These are phyloP conservation scores for Leptinotarsa peninsularis DNA, from an alignment of 2,888 invertebrate genomes.

Conservation along the genomic window DNA sequence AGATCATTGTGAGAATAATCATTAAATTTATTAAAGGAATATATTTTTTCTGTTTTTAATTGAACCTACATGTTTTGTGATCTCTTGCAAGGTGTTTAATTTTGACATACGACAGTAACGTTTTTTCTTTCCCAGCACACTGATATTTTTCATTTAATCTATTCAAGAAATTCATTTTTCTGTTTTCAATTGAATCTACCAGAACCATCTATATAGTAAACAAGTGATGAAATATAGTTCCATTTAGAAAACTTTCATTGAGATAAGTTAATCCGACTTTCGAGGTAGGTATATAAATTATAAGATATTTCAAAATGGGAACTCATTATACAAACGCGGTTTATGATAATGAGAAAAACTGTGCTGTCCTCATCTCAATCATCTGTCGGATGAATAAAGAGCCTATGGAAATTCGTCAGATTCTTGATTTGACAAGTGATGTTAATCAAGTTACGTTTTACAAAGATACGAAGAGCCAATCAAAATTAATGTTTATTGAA, in stretches of 20 bases:
- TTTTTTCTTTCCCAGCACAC: too few relatives aligned
- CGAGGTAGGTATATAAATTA: not conserved
- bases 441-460: not conserved
- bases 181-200: too few relatives aligned
- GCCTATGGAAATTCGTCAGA: not conserved
- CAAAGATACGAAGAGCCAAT: not conserved
- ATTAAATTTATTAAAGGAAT: too few relatives aligned
- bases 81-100: too few relatives aligned
- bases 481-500: too few relatives aligned
- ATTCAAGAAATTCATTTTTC: too few relatives aligned
- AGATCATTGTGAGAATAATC: too few relatives aligned
- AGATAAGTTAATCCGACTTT: not conserved
- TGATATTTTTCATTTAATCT: too few relatives aligned
- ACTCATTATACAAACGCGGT: slow-evolving; percentile 1
- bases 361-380: slow-evolving; percentile 2
- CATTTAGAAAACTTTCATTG: not conserved
- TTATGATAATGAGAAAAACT: not conserved
- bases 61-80: too few relatives aligned
- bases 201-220: not conserved
- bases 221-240: not conserved
- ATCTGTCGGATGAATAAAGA: not conserved
- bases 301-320: not conserved
- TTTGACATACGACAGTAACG: too few relatives aligned
- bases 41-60: too few relatives aligned
- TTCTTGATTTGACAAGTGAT: not conserved